Conservation (phyloP, 2,888 invertebrate genomes). For the Agriotes lineatus region DNA sequence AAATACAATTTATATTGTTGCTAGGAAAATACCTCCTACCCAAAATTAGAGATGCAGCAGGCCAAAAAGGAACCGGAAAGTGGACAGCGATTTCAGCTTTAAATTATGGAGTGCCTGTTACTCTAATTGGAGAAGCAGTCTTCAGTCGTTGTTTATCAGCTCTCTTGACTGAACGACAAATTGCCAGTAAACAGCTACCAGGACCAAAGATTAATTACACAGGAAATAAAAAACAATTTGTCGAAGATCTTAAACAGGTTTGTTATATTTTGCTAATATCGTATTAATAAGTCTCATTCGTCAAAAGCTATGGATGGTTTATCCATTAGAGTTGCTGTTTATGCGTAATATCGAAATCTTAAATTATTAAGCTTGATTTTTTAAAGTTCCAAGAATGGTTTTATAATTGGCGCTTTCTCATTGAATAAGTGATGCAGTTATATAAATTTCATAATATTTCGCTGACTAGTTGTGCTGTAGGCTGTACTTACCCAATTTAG, state of each 20-base stretch:
- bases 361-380: too few relatives aligned
- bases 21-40: slow-evolving; percentile 83
- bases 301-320: too few relatives aligned
- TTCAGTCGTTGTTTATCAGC: slow-evolving; percentile 96
- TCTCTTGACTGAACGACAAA: slow-evolving; percentile 87
- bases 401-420: too few relatives aligned
- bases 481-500: too few relatives aligned
- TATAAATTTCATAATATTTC: too few relatives aligned
- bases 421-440: too few relatives aligned
- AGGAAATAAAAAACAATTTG: slow-evolving; percentile 82
- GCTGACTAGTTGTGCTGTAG: too few relatives aligned
- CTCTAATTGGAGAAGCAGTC: slow-evolving; percentile 98
- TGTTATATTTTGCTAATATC: slow-evolving; percentile 7
- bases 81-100: slow-evolving; percentile 98
- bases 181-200: slow-evolving; percentile 82
- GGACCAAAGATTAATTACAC: slow-evolving; percentile 76
- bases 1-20: too few relatives aligned
- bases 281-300: too few relatives aligned
- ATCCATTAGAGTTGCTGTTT: too few relatives aligned
- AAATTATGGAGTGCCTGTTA: slow-evolving; percentile 97
- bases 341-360: too few relatives aligned
- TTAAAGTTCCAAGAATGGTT: too few relatives aligned
- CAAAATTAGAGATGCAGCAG: slow-evolving; percentile 95
- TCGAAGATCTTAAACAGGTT: slow-evolving; percentile 83
- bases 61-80: slow-evolving; percentile 99